Conservation (phyloP, 1,140 invertebrate genomes). For the Leptinotarsa defecta region DNA sequence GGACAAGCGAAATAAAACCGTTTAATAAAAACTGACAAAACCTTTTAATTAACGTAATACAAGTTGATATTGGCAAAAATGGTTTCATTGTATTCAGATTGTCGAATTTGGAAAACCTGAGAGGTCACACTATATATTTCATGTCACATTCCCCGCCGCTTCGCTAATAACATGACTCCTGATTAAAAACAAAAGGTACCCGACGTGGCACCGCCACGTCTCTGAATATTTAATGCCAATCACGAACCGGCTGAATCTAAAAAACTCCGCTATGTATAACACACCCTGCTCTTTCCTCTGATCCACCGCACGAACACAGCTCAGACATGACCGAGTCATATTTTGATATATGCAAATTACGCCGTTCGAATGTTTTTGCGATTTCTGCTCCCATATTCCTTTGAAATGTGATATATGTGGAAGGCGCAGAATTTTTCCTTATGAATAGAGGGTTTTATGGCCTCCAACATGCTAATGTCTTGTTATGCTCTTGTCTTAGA, state of each 20-base stretch:
- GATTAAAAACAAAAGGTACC: slow-evolving; percentile 35
- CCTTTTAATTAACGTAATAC: too few species aligned
- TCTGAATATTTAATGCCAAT: slow-evolving; percentile 30
- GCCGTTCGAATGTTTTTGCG: slow-evolving; percentile 27
- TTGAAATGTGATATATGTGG: slow-evolving; percentile 24
- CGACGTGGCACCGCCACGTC: slow-evolving; percentile 31
- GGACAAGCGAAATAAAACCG: too few species aligned
- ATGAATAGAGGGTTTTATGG: slow-evolving; percentile 18
- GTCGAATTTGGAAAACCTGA: not conserved
- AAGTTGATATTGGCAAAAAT: too few species aligned
- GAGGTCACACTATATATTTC: not conserved
- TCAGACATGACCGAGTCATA: slow-evolving; percentile 28
- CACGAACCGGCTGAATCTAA: slow-evolving; percentile 24
- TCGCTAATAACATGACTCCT: slow-evolving; percentile 6
- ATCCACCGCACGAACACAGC: slow-evolving; percentile 25
- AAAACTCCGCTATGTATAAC: not conserved
- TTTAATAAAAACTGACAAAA: too few species aligned
- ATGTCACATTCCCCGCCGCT: not conserved
- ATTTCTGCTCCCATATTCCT: slow-evolving; percentile 27
- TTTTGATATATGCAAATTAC: slow-evolving; percentile 33
- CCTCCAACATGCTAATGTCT: slow-evolving; percentile 26
- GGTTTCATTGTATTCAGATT: too few species aligned
- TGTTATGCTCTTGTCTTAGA: slow-evolving; percentile 27
- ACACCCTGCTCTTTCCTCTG: slow-evolving; percentile 9
- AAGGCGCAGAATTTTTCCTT: slow-evolving; percentile 26